Evolutionary conservation across 2,797 vertebrate species (phyloP).

Genomic region (Hirundo rustica): DNA sequence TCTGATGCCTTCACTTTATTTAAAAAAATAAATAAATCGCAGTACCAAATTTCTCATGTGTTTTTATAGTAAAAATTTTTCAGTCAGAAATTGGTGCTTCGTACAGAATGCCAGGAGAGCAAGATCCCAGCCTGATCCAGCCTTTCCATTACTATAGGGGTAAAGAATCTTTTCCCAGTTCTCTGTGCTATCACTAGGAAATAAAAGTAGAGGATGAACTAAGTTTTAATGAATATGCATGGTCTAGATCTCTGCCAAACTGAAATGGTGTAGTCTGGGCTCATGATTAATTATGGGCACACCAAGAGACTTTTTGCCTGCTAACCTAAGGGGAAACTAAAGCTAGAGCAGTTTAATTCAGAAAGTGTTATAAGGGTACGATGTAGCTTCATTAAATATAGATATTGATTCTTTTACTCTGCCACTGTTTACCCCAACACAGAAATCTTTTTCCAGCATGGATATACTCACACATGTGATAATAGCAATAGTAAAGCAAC

Average conservation of each 20-base stretch:
- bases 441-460: not conserved
- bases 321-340: not conserved
- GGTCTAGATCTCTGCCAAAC: not conserved
- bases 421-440: not conserved
- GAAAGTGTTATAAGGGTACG: not conserved
- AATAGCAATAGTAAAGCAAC: not conserved
- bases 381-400: not conserved
- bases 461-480: accelerated
- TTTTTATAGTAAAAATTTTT: not conserved
- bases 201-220: not conserved
- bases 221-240: not conserved
- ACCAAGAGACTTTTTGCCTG: accelerated
- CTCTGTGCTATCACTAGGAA: not conserved
- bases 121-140: not conserved
- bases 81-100: not conserved
- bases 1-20: not conserved
- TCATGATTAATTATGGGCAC: not conserved
- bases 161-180: not conserved
- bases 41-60: not conserved
- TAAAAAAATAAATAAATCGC: not conserved
- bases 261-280: not conserved
- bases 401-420: not conserved
- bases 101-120: not conserved
- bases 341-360: not conserved
- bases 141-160: not conserved